These are phyloP conservation scores for Stenodera caucasica DNA, from an alignment of 2,888 invertebrate genomes.

Conservation along the genomic window DNA sequence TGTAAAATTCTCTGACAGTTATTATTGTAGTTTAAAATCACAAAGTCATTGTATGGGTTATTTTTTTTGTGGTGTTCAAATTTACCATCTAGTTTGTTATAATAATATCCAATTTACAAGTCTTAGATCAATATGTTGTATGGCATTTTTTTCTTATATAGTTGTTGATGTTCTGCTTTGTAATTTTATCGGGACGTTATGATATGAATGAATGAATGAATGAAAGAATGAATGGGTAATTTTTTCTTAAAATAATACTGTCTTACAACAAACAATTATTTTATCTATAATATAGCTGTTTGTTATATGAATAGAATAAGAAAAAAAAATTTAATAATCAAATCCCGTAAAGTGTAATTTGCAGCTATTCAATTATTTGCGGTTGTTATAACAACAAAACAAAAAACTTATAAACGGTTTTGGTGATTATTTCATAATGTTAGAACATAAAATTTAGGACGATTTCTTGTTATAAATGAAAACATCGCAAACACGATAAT, in stretches of 20 bases:
- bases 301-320: slow-evolving; percentile 21
- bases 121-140: slow-evolving; percentile 9
- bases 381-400: not conserved
- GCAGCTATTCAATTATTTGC: not conserved
- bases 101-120: slow-evolving; percentile 6
- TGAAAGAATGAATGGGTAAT: not conserved
- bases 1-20: slow-evolving; percentile 41
- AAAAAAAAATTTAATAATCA: slow-evolving; percentile 22
- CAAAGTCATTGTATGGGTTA: slow-evolving; percentile 42
- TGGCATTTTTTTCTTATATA: not conserved
- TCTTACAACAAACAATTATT: slow-evolving; percentile 21
- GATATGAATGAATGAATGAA: slow-evolving; percentile 30
- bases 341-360: slow-evolving; percentile 12
- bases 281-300: slow-evolving; percentile 13
- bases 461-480: not conserved
- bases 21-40: slow-evolving; percentile 41
- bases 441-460: not conserved
- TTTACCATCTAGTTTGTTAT: slow-evolving; percentile 14
- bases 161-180: slow-evolving; percentile 28
- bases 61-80: slow-evolving; percentile 15
- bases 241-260: slow-evolving; percentile 20
- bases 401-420: not conserved
- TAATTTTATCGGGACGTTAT: slow-evolving; percentile 29
- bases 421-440: slow-evolving; percentile 4
- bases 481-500: not conserved